phyloP scores from a whole-genome alignment of 2,113 vertebrate species.

The cattle (Bos taurus) region DNA sequence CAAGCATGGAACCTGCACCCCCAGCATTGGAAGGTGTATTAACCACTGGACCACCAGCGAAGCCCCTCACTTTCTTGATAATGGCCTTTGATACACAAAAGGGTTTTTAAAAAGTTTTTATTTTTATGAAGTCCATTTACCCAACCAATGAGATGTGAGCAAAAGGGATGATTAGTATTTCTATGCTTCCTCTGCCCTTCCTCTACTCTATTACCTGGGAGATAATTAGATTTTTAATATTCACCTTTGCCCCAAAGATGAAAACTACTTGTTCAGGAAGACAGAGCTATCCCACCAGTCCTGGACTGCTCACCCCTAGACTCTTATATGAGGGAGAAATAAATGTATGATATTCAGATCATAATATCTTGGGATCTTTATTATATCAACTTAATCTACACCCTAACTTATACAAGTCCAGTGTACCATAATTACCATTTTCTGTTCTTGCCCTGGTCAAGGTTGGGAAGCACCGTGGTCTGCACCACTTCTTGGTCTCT shows the following conservation, averaged over 20 bases:
- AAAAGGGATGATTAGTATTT: not conserved
- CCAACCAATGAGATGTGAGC: not conserved
- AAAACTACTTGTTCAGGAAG: not conserved
- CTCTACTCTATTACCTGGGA: not conserved
- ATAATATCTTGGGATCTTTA: not conserved
- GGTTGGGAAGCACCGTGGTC: not conserved
- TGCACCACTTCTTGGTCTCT: not conserved
- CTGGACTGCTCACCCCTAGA: not conserved
- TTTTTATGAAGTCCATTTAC: not conserved
- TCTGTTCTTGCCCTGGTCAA: not conserved
- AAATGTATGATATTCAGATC: not conserved
- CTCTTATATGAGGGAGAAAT: not conserved
- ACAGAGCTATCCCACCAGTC: not conserved
- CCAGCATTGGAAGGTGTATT: not conserved
- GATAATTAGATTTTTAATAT: not conserved
- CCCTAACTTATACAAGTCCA: not conserved
- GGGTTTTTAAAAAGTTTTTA: not conserved
- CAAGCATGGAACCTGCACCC: rapidly evolving
- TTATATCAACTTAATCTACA: not conserved
- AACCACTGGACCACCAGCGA: not conserved
- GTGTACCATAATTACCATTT: not conserved
- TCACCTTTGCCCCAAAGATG: not conserved
- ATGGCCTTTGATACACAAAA: not conserved
- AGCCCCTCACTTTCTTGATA: not conserved
- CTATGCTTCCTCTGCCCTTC: not conserved